These are phyloP conservation scores for Sympetrum striolatum DNA, from an alignment of 2,888 invertebrate species.

Conservation along the genomic window DNA sequence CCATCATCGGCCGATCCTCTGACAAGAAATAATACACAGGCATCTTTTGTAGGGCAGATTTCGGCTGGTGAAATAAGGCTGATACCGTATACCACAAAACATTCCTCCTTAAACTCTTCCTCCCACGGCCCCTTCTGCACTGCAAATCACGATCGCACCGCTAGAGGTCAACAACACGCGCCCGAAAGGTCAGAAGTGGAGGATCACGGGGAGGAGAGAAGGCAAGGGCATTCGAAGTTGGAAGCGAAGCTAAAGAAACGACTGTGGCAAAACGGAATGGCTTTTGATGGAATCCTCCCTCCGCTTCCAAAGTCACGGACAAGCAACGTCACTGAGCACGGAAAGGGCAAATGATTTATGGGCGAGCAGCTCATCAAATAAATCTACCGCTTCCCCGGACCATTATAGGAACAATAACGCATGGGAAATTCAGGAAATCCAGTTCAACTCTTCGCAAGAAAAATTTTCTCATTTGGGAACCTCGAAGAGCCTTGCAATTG, in stretches of 20 bases:
- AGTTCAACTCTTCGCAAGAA: neutral
- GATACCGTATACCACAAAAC: constrained; percentile 1
- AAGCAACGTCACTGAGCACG: neutral
- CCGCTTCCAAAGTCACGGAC: constrained; percentile 10
- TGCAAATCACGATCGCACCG: constrained; percentile 39
- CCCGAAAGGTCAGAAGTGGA: constrained; percentile 31
- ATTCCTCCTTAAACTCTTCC: neutral
- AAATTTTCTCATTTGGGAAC: too few relatives aligned
- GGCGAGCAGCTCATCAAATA: neutral
- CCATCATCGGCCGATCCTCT: neutral
- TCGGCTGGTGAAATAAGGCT: constrained; percentile 5
- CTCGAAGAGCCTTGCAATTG: too few relatives aligned
- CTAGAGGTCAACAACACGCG: constrained; percentile 39
- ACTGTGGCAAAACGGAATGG: constrained; percentile 1
- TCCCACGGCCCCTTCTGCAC: constrained; percentile 34
- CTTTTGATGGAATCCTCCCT: constrained; percentile 2
- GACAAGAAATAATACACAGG: neutral
- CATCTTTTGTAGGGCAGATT: constrained; percentile 6
- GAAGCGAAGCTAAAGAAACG: constrained; percentile 2
- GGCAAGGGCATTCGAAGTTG: neutral
- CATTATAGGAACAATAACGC: neutral
- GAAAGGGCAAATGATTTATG: constrained; percentile 8
- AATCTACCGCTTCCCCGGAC: neutral
- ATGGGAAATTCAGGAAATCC: neutral
- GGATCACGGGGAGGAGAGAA: neutral